Conservation (phyloP, 2,888 invertebrate species). For the Teleiodes luculella region DNA sequence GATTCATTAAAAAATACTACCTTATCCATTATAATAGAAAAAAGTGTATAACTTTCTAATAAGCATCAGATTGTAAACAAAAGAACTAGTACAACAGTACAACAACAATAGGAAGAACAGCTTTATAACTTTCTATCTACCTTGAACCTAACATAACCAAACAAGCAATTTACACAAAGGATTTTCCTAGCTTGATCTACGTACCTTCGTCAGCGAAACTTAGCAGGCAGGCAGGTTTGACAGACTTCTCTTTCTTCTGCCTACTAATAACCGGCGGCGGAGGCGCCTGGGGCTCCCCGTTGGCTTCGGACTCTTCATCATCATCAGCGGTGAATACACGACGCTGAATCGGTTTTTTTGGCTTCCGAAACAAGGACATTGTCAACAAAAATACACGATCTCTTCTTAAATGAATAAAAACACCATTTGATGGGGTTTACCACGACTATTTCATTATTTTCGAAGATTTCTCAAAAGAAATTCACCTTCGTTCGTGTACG, state of each 20-base stretch:
- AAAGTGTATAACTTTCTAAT: no score
- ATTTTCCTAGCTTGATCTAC: background rate
- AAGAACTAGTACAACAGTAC: background rate
- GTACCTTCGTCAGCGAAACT: slow-evolving; percentile 89
- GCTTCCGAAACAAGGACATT: slow-evolving; percentile 93
- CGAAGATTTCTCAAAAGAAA: background rate
- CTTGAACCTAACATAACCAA: slow-evolving; percentile 7
- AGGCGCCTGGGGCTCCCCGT: slow-evolving; percentile 66
- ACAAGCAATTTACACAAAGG: background rate
- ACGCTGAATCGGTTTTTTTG: slow-evolving; percentile 86
- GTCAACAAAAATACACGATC: background rate
- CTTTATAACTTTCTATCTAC: no score
- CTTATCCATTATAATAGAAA: no score
- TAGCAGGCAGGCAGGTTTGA: slow-evolving; percentile 80
- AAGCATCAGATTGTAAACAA: no score
- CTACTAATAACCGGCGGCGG: slow-evolving; percentile 72
- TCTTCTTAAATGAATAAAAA: background rate
- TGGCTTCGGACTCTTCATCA: slow-evolving; percentile 81
- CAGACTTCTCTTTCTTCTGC: slow-evolving; percentile 70
- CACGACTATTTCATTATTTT: background rate
- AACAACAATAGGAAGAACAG: background rate
- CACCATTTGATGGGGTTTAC: background rate
- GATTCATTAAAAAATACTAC: no score
- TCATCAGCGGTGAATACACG: slow-evolving; percentile 86
- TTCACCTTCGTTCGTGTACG: background rate